A percentile compares a stretch with the other conserved stretches of the same genome.
phyloP scores from a whole-genome alignment of 2,888 invertebrate genomes.

The Coremacera marginata region DNA sequence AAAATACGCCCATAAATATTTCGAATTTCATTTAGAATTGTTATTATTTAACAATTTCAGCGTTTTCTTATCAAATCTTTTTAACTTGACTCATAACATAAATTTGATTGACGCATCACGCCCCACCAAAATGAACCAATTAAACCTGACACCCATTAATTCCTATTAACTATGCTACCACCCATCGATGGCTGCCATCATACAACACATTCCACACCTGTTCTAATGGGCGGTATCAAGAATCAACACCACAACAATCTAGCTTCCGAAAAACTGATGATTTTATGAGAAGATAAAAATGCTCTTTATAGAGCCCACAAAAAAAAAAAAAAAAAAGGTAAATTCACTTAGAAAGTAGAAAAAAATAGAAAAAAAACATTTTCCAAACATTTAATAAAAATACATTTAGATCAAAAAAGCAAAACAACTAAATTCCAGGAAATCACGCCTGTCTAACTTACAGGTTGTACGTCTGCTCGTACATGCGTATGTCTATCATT shows the following conservation, averaged over 20 bases:
- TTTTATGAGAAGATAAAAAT: neutral
- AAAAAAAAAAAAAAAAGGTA: too few relatives aligned
- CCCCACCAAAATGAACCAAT: too few relatives aligned
- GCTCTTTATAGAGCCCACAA: neutral
- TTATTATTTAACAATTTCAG: too few relatives aligned
- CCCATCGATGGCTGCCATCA: too few relatives aligned
- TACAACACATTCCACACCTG: neutral
- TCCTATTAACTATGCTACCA: too few relatives aligned
- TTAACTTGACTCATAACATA: too few relatives aligned
- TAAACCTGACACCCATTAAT: too few relatives aligned
- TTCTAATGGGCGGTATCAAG: neutral
- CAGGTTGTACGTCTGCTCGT: constrained; percentile 37
- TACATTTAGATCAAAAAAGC: neutral
- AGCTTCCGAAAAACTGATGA: neutral
- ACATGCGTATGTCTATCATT: neutral
- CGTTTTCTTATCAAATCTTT: too few relatives aligned
- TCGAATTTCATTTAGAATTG: too few relatives aligned
- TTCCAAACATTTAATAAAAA: neutral
- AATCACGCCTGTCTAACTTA: constrained; percentile 43
- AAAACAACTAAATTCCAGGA: constrained; percentile 17
- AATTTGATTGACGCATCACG: too few relatives aligned
- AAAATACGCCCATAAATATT: too few relatives aligned
- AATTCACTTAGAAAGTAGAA: neutral
- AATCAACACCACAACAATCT: neutral
- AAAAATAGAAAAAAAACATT: too few relatives aligned